Percentiles rank a stretch among this genome's conserved stretches.
Conservation (phyloP, 2,888 invertebrate genomes). For the Itoplectis maculator region DNA sequence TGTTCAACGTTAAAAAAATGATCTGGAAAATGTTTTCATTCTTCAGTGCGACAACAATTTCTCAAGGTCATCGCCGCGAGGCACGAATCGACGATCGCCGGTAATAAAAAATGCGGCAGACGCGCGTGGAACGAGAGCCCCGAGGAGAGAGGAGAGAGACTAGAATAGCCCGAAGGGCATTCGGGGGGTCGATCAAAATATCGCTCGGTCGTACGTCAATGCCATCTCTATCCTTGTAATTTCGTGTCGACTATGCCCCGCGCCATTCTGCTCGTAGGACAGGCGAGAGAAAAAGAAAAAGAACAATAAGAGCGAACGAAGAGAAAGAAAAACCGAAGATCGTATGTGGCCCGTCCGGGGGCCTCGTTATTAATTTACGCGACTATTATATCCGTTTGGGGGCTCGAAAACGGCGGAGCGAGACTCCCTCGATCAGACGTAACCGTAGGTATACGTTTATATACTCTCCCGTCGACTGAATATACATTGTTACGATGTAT, state of each 20-base stretch:
- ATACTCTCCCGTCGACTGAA: not conserved
- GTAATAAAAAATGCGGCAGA: slow-evolving; percentile 45
- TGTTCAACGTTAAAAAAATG: too few relatives aligned
- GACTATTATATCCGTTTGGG: slow-evolving; percentile 65
- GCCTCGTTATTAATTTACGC: slow-evolving; percentile 72
- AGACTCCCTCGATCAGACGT: slow-evolving; percentile 10
- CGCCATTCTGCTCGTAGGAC: slow-evolving; percentile 71
- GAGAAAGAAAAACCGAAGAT: slow-evolving; percentile 37
- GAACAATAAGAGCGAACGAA: slow-evolving; percentile 29
- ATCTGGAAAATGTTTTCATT: too few relatives aligned
- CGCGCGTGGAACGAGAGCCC: not conserved
- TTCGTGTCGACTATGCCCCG: slow-evolving; percentile 78
- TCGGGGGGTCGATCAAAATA: slow-evolving; percentile 80
- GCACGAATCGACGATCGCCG: not conserved
- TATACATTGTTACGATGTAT: not conserved
- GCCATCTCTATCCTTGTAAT: slow-evolving; percentile 82
- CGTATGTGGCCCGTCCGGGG: slow-evolving; percentile 47
- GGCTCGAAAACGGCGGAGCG: slow-evolving; percentile 54
- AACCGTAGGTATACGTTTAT: not conserved
- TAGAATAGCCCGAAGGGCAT: slow-evolving; percentile 70
- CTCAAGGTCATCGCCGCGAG: not conserved
- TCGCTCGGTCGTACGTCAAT: slow-evolving; percentile 81
- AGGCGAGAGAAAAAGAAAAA: slow-evolving; percentile 26
- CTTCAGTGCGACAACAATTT: too few relatives aligned
- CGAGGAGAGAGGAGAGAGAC: not conserved